Evolutionary conservation across 2,113 vertebrate genomes (phyloP), one percentile per base, ranked within the genome.

Genomic region (Motacilla alba): DNA sequence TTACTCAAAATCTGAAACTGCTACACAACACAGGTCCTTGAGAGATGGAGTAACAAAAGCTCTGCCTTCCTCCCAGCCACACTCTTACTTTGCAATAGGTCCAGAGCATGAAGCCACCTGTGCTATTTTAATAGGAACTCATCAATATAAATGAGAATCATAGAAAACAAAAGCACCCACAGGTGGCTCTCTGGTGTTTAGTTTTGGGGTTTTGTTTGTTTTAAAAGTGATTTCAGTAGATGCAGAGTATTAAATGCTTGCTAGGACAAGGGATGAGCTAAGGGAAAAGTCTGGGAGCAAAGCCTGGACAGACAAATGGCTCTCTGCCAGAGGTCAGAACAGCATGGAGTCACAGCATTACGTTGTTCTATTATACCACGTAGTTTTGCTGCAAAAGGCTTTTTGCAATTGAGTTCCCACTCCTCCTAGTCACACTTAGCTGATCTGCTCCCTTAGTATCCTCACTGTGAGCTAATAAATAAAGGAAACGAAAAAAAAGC

Each of bases 21-120:
- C 35, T 27, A 26, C 21, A 20, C 13, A 50, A 60, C 5, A 18
- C 4, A 7, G 0, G 0, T 47, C 35, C 30, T 55, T 60, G 46
- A 64, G 52, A 76, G 9, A 13, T 5, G 6, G 24, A 80, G 43
- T 33, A 77, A 73, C 23, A 35, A 39, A 47, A 80, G 11, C 15
- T 70, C 46, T 23, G 53, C 47, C 19, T 58, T 58, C 28, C 24
- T 35, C 21, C 14, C 76, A 89, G 23, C 10, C 18, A 49, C 11
- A 33, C 24, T 44, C 66, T 52, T 56, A 26, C 16, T 49, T n/a
- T 28, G 31, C 39, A 86, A 67, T 11, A 76, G 11, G 16, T 39
- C 39, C 21, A 41, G 24, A 31, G 16, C 44, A 24, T 18, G 31
- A 72, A 87, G 68, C 13, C 28, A 64, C 15, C 33, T 59, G 11